These are phyloP conservation scores for Drosophila triauraria DNA, from an alignment of 1,140 invertebrate genomes.

Conservation along the genomic window DNA sequence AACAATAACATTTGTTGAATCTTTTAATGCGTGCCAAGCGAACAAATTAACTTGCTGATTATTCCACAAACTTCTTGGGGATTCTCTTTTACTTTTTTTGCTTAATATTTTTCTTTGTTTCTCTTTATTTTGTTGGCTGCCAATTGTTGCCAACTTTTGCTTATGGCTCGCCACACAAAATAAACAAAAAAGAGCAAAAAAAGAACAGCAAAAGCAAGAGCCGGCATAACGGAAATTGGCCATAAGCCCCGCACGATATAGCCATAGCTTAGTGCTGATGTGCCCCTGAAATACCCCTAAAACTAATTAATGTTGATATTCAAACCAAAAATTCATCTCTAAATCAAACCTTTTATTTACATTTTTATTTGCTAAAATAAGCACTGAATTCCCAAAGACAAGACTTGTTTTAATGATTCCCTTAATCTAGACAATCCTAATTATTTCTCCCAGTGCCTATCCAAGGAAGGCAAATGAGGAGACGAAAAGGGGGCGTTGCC, in stretches of 20 bases:
- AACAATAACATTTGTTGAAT: slow-evolving; percentile 30
- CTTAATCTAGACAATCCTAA: too few species aligned
- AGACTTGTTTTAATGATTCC: too few species aligned
- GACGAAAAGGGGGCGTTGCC: slow-evolving; percentile 13
- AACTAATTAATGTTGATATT: background rate
- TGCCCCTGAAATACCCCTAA: background rate
- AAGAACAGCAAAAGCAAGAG: slow-evolving; percentile 23
- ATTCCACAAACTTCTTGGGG: slow-evolving; percentile 23
- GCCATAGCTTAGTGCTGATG: slow-evolving; percentile 43
- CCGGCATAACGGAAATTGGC: slow-evolving; percentile 75
- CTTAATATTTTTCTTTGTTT: slow-evolving; percentile 8
- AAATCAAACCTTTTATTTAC: background rate
- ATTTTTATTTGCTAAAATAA: background rate
- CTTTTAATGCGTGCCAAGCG: slow-evolving; percentile 34
- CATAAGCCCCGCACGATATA: slow-evolving; percentile 79
- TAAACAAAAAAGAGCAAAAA: background rate
- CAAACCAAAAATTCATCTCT: background rate
- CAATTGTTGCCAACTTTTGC: slow-evolving; percentile 46
- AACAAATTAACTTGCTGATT: slow-evolving; percentile 38
- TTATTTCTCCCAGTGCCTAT: background rate
- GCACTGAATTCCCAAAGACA: background rate
- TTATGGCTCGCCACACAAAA: slow-evolving; percentile 23
- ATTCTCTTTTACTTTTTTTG: background rate
- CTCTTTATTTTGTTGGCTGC: slow-evolving; percentile 26
- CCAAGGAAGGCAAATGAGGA: background rate